phyloP scores from a whole-genome alignment of 2,888 invertebrate genomes.

The Prenolepis imparis region DNA sequence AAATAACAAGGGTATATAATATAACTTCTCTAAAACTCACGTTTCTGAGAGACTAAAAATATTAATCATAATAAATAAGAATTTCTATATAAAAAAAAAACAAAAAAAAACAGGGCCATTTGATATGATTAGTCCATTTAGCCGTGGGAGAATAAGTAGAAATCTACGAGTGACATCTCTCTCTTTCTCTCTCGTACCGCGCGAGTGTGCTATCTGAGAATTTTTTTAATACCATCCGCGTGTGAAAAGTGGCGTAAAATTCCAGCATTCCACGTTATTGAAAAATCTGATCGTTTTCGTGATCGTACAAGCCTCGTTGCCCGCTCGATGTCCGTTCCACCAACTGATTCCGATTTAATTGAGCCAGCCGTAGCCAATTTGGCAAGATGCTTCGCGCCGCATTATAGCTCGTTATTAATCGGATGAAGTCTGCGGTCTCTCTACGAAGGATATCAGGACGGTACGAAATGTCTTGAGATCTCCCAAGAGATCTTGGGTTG shows the following conservation, averaged over 20 bases:
- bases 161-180: conserved; percentile 12
- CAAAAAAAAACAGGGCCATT: not conserved
- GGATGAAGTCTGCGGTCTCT: conserved; percentile 77
- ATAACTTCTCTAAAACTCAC: not conserved
- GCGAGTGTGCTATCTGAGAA: conserved; percentile 26
- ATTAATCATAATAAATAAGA: not conserved
- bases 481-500: conserved; percentile 56
- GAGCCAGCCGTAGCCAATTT: conserved; percentile 72
- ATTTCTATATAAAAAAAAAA: not conserved
- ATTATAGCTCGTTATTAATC: conserved; percentile 77
- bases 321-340: conserved; percentile 24
- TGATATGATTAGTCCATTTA: not conserved
- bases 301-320: not conserved
- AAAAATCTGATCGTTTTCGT: conserved; percentile 24
- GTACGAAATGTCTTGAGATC: conserved; percentile 79
- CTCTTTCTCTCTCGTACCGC: not conserved
- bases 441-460: conserved; percentile 72
- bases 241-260: conserved; percentile 23
- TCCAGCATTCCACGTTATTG: not conserved
- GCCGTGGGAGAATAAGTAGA: not conserved
- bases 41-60: not conserved
- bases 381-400: conserved; percentile 72
- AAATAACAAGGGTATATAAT: not conserved
- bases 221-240: not conserved
- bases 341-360: conserved; percentile 74